phyloP scores from a whole-genome alignment of 2,888 invertebrate species.

The Spatulosminthurus flaviceps region DNA sequence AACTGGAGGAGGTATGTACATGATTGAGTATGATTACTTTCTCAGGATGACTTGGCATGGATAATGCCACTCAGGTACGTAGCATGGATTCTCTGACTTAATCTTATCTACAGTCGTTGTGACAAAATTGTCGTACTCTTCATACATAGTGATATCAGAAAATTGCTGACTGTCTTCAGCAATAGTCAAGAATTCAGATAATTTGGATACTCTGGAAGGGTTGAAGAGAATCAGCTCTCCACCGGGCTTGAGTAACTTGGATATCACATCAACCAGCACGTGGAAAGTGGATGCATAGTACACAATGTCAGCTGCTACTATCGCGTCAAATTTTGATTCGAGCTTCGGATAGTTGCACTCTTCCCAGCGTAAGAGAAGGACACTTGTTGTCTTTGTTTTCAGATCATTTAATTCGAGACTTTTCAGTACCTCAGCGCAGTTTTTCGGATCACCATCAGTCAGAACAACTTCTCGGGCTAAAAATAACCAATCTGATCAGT shows the following conservation, averaged over 20 bases:
- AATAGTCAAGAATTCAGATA: slow-evolving; percentile 29
- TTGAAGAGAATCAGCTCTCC: slow-evolving; percentile 55
- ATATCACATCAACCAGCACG: slow-evolving; percentile 42
- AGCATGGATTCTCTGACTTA: slow-evolving; percentile 2
- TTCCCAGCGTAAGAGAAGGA: slow-evolving; percentile 49
- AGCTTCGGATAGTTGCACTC: slow-evolving; percentile 43
- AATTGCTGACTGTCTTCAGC: slow-evolving; percentile 32
- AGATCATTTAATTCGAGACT: slow-evolving; percentile 49
- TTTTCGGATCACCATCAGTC: slow-evolving; percentile 53
- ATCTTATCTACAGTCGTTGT: slow-evolving; percentile 20
- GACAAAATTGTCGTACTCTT: slow-evolving; percentile 19
- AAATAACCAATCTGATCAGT: neutral
- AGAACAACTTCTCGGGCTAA: slow-evolving; percentile 29
- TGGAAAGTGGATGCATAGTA: slow-evolving; percentile 45
- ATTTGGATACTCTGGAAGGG: slow-evolving; percentile 51
- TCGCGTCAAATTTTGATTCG: slow-evolving; percentile 48
- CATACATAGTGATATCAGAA: neutral
- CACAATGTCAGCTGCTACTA: slow-evolving; percentile 55
- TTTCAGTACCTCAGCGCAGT: slow-evolving; percentile 47
- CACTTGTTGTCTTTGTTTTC: slow-evolving; percentile 39
- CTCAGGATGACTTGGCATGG: slow-evolving; percentile 15
- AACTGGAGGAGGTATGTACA: neutral
- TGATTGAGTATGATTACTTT: slow-evolving; percentile 10
- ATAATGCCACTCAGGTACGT: slow-evolving; percentile 23
- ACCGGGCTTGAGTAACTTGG: slow-evolving; percentile 49